Evolutionary conservation across 2,797 vertebrate species (phyloP).

Genomic region (Rhinatrema bivittatum): DNA sequence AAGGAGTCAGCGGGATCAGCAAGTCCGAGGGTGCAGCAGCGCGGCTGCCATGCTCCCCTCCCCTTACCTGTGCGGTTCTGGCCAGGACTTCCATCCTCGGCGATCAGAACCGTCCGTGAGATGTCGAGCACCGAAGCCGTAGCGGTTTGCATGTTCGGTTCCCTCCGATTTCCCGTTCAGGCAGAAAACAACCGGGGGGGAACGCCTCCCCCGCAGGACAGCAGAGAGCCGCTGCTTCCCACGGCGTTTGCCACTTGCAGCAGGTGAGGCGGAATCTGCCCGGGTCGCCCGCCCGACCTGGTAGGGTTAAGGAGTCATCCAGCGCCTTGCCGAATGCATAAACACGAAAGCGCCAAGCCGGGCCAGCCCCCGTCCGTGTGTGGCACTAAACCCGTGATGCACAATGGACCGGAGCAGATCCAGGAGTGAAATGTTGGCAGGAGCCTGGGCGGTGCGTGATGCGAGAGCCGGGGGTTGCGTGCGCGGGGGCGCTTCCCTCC

Average conservation of each 20-base stretch:
- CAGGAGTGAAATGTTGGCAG: background rate
- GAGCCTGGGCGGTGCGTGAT: no score
- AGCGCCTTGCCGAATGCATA: conserved; percentile 8
- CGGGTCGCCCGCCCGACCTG: background rate
- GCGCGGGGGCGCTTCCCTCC: no score
- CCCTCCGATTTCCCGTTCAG: no score
- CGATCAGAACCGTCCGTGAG: conserved; percentile 34
- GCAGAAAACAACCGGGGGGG: no score
- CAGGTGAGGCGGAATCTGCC: background rate
- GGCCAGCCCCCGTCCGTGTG: background rate
- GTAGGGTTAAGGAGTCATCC: conserved; percentile 7
- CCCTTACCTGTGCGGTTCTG: conserved; percentile 58
- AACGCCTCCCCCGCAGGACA: background rate
- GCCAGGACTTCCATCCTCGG: conserved; percentile 22
- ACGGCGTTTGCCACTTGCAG: background rate
- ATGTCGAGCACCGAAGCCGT: conserved; percentile 52
- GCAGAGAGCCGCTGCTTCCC: background rate
- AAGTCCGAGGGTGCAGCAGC: no score
- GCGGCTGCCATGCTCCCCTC: background rate
- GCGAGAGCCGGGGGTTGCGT: no score
- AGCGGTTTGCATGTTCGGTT: conserved; percentile 26
- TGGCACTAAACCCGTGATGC: conserved; percentile 6
- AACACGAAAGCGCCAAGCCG: background rate
- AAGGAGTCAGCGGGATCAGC: no score
- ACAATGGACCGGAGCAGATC: background rate